These are phyloP conservation scores for Elymnias hypermnestra DNA, from an alignment of 1,140 invertebrate species.

Conservation along the genomic window DNA sequence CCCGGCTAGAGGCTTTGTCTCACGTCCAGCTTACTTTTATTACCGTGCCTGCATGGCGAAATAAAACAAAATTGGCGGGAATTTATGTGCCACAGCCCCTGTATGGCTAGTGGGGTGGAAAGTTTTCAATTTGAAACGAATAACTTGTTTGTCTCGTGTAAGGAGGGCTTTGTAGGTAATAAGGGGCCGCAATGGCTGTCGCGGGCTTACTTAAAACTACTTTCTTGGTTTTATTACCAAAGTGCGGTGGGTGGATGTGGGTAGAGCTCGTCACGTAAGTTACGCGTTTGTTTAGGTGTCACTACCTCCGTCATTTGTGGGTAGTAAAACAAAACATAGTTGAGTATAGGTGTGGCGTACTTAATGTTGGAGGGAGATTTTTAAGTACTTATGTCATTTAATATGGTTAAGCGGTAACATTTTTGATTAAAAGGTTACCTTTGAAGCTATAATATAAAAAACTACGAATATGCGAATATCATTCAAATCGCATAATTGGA, in stretches of 20 bases:
- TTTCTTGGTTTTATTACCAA: conserved; percentile 70
- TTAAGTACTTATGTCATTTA: not conserved
- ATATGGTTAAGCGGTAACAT: no score
- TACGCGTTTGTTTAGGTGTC: conserved; percentile 36
- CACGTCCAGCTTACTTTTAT: conserved; percentile 75
- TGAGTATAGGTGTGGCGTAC: conserved; percentile 4
- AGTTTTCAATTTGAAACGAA: conserved; percentile 76
- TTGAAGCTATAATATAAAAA: no score
- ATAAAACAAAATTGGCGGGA: conserved; percentile 75
- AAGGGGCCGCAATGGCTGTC: conserved; percentile 64
- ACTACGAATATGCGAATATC: no score
- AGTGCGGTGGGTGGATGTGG: conserved; percentile 51
- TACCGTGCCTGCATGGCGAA: conserved; percentile 72
- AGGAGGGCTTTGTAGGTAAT: conserved; percentile 70
- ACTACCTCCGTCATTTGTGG: conserved; percentile 18
- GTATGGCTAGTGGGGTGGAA: conserved; percentile 70
- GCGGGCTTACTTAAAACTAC: conserved; percentile 71
- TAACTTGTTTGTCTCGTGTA: conserved; percentile 70
- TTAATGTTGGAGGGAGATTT: not conserved
- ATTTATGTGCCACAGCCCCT: conserved; percentile 68
- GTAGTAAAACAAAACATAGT: conserved; percentile 10
- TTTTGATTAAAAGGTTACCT: no score
- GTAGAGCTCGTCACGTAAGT: conserved; percentile 42
- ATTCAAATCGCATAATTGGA: no score
- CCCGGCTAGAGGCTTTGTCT: conserved; percentile 64